These are phyloP conservation scores for Ophion obscuratus DNA, from an alignment of 2,888 invertebrate genomes.

Conservation along the genomic window DNA sequence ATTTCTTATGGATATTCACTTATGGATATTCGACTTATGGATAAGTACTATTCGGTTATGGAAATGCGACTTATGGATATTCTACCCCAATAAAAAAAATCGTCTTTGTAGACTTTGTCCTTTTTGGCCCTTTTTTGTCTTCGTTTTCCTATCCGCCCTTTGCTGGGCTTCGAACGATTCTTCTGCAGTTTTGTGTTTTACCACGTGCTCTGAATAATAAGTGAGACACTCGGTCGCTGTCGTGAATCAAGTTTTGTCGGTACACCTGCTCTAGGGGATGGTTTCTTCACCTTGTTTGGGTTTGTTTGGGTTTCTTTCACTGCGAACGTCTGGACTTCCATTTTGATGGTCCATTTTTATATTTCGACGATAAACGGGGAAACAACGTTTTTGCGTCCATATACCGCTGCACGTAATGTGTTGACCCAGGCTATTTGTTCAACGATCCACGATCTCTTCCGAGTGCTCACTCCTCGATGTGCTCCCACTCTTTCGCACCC, in stretches of 20 bases:
- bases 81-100: neutral
- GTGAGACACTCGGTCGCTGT: neutral
- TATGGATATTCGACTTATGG: too few relatives aligned
- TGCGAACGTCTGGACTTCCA: neutral
- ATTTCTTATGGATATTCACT: too few relatives aligned
- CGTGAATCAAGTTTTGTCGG: neutral
- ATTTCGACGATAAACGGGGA: neutral
- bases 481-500: slow-evolving; percentile 16
- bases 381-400: neutral
- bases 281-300: neutral
- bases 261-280: neutral
- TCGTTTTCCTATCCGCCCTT: neutral
- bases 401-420: slow-evolving; percentile 12
- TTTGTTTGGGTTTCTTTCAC: neutral
- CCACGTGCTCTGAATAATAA: slow-evolving; percentile 11
- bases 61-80: too few relatives aligned
- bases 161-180: neutral
- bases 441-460: slow-evolving; percentile 41
- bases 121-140: neutral
- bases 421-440: slow-evolving; percentile 39
- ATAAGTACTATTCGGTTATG: too few relatives aligned
- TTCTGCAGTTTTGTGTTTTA: slow-evolving; percentile 1
- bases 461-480: slow-evolving; percentile 20
- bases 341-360: neutral
- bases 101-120: slow-evolving; percentile 1